A percentile compares a stretch with the other conserved stretches of the same genome.
Conservation (phyloP, 2,113 vertebrate genomes). For the Urocolius indicus region DNA sequence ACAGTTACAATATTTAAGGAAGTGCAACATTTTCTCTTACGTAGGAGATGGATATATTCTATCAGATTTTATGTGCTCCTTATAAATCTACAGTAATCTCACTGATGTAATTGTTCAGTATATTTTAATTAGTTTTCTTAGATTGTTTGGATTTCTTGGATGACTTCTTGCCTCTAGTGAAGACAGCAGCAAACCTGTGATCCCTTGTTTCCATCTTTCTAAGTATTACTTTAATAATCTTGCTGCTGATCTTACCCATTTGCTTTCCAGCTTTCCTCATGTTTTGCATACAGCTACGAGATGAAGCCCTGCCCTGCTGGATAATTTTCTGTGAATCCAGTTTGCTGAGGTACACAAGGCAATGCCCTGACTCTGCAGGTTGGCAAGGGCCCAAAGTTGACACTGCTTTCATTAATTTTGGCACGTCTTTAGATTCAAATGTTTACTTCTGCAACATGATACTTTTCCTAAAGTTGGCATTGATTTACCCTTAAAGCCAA, state of each 20-base stretch:
- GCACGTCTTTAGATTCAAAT: not conserved
- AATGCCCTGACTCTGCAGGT: not conserved
- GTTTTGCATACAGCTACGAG: not conserved
- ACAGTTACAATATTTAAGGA: not conserved
- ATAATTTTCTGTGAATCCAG: accelerated
- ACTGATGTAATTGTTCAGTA: not conserved
- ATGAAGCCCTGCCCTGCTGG: not conserved
- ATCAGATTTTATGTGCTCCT: not conserved
- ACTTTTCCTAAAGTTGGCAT: not conserved
- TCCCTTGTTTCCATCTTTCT: not conserved
- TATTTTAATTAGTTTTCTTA: not conserved
- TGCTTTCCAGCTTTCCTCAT: not conserved
- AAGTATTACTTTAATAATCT: not conserved
- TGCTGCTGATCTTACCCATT: not conserved
- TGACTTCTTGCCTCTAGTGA: not conserved
- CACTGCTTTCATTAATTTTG: not conserved
- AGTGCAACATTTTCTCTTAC: not conserved
- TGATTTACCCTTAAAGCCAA: not conserved
- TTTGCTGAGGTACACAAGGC: not conserved
- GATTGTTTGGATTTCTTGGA: not conserved
- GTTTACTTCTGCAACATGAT: not conserved
- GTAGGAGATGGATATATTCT: not conserved
- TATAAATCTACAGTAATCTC: not conserved
- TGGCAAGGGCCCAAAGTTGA: accelerated
- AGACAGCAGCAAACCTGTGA: not conserved